These are phyloP conservation scores for Lycophotia porphyrea DNA, from an alignment of 2,888 invertebrate genomes.

Conservation along the genomic window DNA sequence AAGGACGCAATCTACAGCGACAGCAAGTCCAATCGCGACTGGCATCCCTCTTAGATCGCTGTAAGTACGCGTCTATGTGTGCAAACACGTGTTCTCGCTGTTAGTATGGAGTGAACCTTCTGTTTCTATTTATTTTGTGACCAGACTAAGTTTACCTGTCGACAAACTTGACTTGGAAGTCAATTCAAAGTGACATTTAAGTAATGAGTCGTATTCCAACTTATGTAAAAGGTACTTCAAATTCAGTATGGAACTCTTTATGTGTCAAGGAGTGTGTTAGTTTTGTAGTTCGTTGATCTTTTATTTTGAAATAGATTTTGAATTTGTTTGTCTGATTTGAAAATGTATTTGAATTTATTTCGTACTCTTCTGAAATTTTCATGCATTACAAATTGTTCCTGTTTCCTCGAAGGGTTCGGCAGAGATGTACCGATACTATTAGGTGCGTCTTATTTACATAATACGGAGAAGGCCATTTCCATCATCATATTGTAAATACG, in stretches of 20 bases:
- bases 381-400: neutral
- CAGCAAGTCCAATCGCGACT: too few relatives aligned
- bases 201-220: conserved; percentile 48
- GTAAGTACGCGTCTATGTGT: neutral
- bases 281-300: conserved; percentile 3
- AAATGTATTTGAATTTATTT: neutral
- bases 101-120: neutral
- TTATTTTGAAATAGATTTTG: neutral
- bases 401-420: neutral
- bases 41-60: neutral
- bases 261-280: neutral
- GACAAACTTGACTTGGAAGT: conserved; percentile 55
- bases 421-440: neutral
- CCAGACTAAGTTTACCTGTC: conserved; percentile 47
- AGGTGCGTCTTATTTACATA: neutral
- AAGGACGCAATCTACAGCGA: neutral
- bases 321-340: neutral
- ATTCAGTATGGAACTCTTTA: conserved; percentile 30
- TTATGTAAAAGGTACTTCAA: conserved; percentile 38
- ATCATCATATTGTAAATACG: neutral
- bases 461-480: neutral
- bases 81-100: fast-evolving
- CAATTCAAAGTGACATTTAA: conserved; percentile 52
- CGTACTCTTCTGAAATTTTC: neutral
- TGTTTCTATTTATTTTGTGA: neutral